phyloP scores from a whole-genome alignment of 2,888 invertebrate genomes.

The Prostheceraeus crozeri region DNA sequence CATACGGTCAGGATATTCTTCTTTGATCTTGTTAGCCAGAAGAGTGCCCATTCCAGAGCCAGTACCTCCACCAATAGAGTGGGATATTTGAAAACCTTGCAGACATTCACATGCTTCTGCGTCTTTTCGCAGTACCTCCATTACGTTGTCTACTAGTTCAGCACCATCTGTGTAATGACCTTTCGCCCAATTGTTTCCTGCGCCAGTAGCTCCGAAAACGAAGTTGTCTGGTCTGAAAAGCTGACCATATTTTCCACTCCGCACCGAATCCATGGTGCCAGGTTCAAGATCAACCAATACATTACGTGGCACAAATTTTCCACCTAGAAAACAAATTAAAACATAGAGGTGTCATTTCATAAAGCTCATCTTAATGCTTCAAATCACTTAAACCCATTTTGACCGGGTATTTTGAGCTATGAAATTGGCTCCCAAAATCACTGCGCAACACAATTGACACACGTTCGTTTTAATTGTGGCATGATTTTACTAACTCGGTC shows the following conservation, averaged over 20 bases:
- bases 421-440: too few relatives aligned
- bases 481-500: too few relatives aligned
- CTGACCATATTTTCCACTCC: conserved; percentile 69
- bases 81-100: conserved; percentile 60
- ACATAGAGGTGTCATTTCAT: too few relatives aligned
- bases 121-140: conserved; percentile 67
- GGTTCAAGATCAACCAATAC: conserved; percentile 88
- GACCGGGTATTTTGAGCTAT: too few relatives aligned
- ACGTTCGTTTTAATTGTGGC: too few relatives aligned
- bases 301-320: not conserved
- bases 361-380: too few relatives aligned
- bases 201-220: conserved; percentile 63
- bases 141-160: conserved; percentile 69
- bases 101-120: conserved; percentile 79
- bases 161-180: conserved; percentile 66
- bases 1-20: conserved; percentile 59
- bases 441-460: too few relatives aligned
- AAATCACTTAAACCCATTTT: too few relatives aligned
- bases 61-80: conserved; percentile 63
- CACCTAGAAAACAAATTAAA: too few relatives aligned
- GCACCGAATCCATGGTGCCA: conserved; percentile 78
- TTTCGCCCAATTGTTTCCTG: conserved; percentile 8
- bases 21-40: conserved; percentile 22
- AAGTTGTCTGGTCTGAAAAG: conserved; percentile 92
- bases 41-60: conserved; percentile 30